Evolutionary conservation across 2,113 vertebrate genomes (phyloP), one percentile per base, ranked within the genome.

Genomic region (Sus scrofa): DNA sequence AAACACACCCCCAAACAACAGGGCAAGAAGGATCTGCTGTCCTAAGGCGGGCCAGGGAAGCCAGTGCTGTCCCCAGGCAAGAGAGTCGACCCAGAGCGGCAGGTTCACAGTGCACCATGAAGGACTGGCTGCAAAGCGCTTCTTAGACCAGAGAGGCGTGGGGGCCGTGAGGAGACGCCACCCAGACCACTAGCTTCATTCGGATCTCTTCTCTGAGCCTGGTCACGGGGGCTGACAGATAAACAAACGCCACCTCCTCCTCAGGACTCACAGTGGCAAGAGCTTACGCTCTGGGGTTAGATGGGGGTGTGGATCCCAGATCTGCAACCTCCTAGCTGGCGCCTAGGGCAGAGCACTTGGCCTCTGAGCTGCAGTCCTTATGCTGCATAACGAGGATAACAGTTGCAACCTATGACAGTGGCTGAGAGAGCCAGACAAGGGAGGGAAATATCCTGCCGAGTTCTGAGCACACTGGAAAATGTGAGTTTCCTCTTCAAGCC

Each of bases 91-190:
- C 12, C 39, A 83, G 74, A 58, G 34, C 30, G 26, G 19, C 44
- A 70, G 70, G 63, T 71, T 19, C 19, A 19, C 0, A 1, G 27
- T 0, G 7, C 4, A 79, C n/a, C 24, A 30, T 1, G 7, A 39
- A 83, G 71, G 70, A 30, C 8, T 18, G 6, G 32, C 18, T 0
- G 1, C 70, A 63, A 68, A 92, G 75, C 27, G n/a, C 18, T 34
- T 70, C 13, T 54, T 24, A 32, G 68, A 73, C 24, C 0, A 1
- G 54, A 1, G 54, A 78, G 52, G 52, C 20, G 20, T 5, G 4
- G 27, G 11, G 32, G 34, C 12, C 24, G 7, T 7, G 8, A 54
- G 60, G 26, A 86, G 20, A 58, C 58, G 39, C 30, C n/a, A 62
- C 30, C 16, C 15, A 10, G 56, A 50, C n/a, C 11, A 44, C 56